A percentile compares a stretch with the other conserved stretches of the same genome.
Conservation (phyloP, 2,888 invertebrate genomes). For the Peribatodes rhomboidaria region DNA sequence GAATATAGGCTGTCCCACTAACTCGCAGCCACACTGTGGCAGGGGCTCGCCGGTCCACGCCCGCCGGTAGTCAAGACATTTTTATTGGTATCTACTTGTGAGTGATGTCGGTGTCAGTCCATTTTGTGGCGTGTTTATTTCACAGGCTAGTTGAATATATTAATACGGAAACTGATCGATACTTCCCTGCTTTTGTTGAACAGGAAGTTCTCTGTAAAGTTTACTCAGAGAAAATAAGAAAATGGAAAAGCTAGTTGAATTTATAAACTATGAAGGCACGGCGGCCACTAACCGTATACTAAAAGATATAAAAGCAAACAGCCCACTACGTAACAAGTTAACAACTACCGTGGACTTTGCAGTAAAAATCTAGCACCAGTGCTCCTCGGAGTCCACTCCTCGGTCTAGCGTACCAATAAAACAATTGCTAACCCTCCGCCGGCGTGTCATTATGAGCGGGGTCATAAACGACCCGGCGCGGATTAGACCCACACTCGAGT, state of each 20-base stretch:
- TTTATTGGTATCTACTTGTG: constrained; percentile 37
- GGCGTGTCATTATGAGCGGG: constrained; percentile 53
- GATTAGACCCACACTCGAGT: constrained; percentile 65
- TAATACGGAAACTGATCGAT: background rate
- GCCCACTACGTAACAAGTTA: constrained; percentile 37
- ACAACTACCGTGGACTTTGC: constrained; percentile 34
- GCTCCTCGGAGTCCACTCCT: constrained; percentile 38
- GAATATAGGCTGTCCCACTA: constrained; percentile 30
- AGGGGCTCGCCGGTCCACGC: constrained; percentile 36
- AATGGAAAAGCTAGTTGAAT: constrained; percentile 5
- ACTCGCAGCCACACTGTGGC: constrained; percentile 13
- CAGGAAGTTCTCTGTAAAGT: background rate
- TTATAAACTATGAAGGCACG: constrained; percentile 5
- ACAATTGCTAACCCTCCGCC: constrained; percentile 59
- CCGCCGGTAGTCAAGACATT: constrained; percentile 37
- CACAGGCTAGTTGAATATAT: constrained; percentile 5
- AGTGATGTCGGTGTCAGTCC: constrained; percentile 22
- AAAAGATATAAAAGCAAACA: constrained; percentile 37
- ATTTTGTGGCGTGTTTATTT: constrained; percentile 26
- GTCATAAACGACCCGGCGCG: constrained; percentile 59
- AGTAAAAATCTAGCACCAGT: constrained; percentile 41
- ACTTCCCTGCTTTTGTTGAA: background rate
- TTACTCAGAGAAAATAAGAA: background rate
- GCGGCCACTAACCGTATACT: constrained; percentile 18
- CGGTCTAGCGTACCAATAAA: constrained; percentile 50